phyloP scores from a whole-genome alignment of 2,888 invertebrate genomes.

The Ichneumoninae sp. region DNA sequence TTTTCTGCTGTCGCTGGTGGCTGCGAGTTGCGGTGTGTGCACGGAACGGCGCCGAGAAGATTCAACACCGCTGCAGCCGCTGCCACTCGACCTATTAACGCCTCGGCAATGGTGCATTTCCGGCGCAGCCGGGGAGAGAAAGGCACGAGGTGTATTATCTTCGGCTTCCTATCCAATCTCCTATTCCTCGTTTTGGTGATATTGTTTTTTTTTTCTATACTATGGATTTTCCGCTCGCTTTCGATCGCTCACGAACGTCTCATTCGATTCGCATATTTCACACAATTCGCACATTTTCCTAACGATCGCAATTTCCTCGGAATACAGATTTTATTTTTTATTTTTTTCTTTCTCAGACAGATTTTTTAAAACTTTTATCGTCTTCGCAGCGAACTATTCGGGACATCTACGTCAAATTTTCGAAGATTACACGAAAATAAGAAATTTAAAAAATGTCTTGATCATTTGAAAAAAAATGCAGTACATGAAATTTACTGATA shows the following conservation, averaged over 20 bases:
- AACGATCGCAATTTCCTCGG: no score
- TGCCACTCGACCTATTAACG: slow-evolving; percentile 59
- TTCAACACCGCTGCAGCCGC: slow-evolving; percentile 13
- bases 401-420: no score
- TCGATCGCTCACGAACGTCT: not conserved
- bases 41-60: slow-evolving; percentile 21
- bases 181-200: slow-evolving; percentile 9
- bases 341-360: no score
- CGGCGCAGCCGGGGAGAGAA: slow-evolving; percentile 23
- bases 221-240: slow-evolving; percentile 16
- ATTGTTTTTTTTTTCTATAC: not conserved
- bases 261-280: no score
- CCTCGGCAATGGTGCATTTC: slow-evolving; percentile 43
- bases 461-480: no score
- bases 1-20: slow-evolving; percentile 30
- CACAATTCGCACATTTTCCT: no score
- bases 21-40: not conserved
- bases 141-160: slow-evolving; percentile 13
- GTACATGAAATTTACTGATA: no score
- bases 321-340: no score
- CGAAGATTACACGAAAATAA: no score
- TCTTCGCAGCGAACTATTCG: no score
- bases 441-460: no score
- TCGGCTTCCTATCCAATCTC: slow-evolving; percentile 33
- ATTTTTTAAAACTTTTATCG: no score